phyloP scores from a whole-genome alignment of 2,797 vertebrate species.

The Nannoperca australis region DNA sequence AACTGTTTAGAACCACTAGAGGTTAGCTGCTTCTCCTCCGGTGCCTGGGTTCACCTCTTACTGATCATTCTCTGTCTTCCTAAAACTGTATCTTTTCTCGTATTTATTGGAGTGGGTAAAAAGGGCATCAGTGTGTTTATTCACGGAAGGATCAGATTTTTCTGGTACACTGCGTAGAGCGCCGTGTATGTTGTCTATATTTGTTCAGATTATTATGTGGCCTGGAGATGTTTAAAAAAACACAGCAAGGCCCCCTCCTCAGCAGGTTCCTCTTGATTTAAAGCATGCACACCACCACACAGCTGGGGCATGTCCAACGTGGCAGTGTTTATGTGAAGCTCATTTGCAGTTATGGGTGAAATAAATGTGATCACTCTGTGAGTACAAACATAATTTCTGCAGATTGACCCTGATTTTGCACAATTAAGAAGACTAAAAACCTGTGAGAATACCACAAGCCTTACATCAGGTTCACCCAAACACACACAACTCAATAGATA shows the following conservation, averaged over 20 bases:
- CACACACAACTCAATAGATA: not conserved
- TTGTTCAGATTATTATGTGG: conserved; percentile 11
- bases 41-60: conserved; percentile 30
- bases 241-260: not conserved
- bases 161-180: conserved; percentile 29
- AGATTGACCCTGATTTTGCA: not conserved
- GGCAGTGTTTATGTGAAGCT: conserved; percentile 27
- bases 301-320: conserved; percentile 3
- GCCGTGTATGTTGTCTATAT: conserved; percentile 26
- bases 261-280: conserved; percentile 8
- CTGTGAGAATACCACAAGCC: not conserved
- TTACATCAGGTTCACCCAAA: not conserved
- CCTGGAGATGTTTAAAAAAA: not conserved
- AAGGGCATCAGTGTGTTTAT: conserved; percentile 31
- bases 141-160: conserved; percentile 11
- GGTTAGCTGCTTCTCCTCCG: conserved; percentile 51
- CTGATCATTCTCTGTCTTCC: conserved; percentile 26
- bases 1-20: conserved; percentile 38
- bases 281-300: conserved; percentile 19
- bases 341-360: conserved; percentile 67
- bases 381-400: conserved; percentile 1
- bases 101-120: conserved; percentile 67
- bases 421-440: conserved; percentile 27
- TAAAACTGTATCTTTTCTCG: conserved; percentile 40
- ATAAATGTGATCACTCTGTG: conserved; percentile 67